Evolutionary conservation across 2,888 invertebrate species (phyloP).

Genomic region (Eudemis profundana): DNA sequence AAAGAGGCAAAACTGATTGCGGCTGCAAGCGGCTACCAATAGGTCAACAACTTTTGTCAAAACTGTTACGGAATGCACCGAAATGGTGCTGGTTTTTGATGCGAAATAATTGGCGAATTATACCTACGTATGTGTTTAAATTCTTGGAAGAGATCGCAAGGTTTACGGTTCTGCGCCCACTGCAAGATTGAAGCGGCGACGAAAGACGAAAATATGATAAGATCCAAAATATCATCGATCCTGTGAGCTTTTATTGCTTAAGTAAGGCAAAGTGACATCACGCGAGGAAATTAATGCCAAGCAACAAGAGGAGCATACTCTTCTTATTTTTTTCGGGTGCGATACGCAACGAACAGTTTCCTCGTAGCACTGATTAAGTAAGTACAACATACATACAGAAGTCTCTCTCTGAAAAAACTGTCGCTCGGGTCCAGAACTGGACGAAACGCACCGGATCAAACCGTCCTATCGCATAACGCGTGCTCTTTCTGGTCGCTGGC

Average conservation of each 20-base stretch:
- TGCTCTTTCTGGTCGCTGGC: no score
- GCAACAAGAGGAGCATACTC: no score
- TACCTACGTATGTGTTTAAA: conserved; percentile 19
- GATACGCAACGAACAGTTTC: no score
- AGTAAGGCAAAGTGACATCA: no score
- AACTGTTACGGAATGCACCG: conserved; percentile 40
- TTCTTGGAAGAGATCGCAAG: conserved; percentile 27
- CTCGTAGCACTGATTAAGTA: no score
- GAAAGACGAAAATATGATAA: background rate
- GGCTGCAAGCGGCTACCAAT: conserved; percentile 28
- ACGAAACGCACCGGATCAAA: no score
- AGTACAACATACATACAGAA: no score
- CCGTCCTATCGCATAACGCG: no score
- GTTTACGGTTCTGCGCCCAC: conserved; percentile 20
- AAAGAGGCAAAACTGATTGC: background rate
- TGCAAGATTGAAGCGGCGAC: background rate
- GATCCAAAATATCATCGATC: background rate
- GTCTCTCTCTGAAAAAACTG: no score
- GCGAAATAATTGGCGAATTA: conserved; percentile 40
- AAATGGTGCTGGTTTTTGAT: conserved; percentile 34
- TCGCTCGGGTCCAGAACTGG: no score
- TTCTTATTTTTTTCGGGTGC: no score
- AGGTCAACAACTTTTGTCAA: conserved; percentile 41
- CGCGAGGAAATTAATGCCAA: no score
- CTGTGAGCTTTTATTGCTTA: background rate